These are phyloP conservation scores for Heliconius ethilla DNA, from an alignment of 2,888 invertebrate genomes.

Conservation along the genomic window DNA sequence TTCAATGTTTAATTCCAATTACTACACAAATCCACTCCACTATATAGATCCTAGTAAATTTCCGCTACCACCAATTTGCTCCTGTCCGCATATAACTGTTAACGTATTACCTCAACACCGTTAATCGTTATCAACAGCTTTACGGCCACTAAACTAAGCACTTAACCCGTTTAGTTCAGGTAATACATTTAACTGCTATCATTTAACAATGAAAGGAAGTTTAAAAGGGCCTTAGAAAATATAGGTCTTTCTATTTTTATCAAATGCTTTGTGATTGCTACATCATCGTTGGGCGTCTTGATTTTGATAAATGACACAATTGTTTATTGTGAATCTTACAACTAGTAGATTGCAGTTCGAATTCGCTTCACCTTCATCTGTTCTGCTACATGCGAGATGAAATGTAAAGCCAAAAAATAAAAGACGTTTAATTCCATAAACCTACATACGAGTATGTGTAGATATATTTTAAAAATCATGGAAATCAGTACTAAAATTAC, in stretches of 20 bases:
- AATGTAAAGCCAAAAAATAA: too few species aligned
- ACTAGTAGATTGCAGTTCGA: background rate
- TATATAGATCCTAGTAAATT: background rate
- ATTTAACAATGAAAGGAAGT: slow-evolving; percentile 16
- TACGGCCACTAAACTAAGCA: slow-evolving; percentile 35
- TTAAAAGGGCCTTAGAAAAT: slow-evolving; percentile 10
- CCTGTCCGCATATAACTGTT: slow-evolving; percentile 11
- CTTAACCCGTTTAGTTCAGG: slow-evolving; percentile 36
- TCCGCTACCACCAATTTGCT: slow-evolving; percentile 11
- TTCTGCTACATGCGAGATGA: too few species aligned
- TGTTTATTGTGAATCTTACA: background rate
- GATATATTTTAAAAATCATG: too few species aligned
- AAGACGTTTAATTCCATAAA: too few species aligned
- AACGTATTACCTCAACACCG: slow-evolving; percentile 18
- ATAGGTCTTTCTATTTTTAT: background rate
- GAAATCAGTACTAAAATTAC: too few species aligned
- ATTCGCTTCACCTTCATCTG: background rate
- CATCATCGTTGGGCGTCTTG: background rate
- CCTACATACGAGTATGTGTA: too few species aligned
- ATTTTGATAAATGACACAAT: background rate
- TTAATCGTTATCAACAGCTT: slow-evolving; percentile 37
- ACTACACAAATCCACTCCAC: background rate
- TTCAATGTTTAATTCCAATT: background rate
- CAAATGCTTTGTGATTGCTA: background rate
- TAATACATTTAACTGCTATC: slow-evolving; percentile 26